Evolutionary conservation across 2,888 invertebrate genomes (phyloP).

Genomic region (Bursaphelenchus okinawaensis): DNA sequence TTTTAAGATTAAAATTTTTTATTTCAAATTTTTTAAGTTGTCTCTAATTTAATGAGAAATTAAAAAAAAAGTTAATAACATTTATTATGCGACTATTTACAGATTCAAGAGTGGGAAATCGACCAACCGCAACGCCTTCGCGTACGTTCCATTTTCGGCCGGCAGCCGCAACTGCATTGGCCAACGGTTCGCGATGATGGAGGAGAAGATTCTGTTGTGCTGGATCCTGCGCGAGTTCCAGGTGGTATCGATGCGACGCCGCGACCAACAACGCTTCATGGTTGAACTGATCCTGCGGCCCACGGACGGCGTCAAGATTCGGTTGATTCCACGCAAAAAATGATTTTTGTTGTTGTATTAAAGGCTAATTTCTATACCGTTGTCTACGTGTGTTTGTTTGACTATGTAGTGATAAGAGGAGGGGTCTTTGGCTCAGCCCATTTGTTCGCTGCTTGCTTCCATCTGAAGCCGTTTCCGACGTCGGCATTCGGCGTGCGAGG

Average conservation of each 20-base stretch:
- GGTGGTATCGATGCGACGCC: slow-evolving; percentile 44
- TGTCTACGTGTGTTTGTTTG: neutral
- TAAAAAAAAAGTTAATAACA: too few relatives aligned
- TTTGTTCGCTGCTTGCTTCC: slow-evolving; percentile 1
- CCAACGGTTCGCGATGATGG: slow-evolving; percentile 58
- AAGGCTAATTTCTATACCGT: neutral
- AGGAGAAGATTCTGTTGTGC: slow-evolving; percentile 60
- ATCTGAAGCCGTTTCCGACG: slow-evolving; percentile 29
- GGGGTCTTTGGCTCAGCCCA: neutral
- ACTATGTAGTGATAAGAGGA: neutral
- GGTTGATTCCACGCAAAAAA: slow-evolving; percentile 39
- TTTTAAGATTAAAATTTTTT: neutral
- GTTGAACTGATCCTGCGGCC: slow-evolving; percentile 60
- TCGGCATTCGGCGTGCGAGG: slow-evolving; percentile 51
- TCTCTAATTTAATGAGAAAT: neutral
- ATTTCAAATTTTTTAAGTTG: neutral
- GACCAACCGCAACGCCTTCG: slow-evolving; percentile 58
- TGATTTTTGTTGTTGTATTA: slow-evolving; percentile 6
- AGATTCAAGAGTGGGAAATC: slow-evolving; percentile 58
- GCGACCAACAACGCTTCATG: slow-evolving; percentile 51
- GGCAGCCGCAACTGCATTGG: slow-evolving; percentile 62
- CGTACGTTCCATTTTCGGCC: slow-evolving; percentile 62
- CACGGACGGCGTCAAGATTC: slow-evolving; percentile 57
- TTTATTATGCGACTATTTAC: too few relatives aligned
- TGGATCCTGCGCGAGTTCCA: slow-evolving; percentile 59